Evolutionary conservation across 2,888 invertebrate species (phyloP).

Genomic region (Mythimna impura): DNA sequence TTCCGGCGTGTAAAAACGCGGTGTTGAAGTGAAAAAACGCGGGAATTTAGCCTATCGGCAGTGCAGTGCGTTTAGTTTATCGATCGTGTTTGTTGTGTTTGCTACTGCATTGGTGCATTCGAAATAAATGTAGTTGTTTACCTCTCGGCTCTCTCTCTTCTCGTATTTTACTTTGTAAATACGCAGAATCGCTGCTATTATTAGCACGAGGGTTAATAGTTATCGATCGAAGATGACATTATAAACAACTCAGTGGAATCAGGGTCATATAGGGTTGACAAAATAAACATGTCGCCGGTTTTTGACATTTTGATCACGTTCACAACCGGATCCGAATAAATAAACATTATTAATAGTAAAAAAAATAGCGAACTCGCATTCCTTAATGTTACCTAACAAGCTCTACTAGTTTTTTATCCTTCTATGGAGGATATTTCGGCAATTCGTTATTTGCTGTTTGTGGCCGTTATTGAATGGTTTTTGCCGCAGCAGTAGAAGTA

Average conservation of each 20-base stretch:
- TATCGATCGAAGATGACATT: constrained; percentile 70
- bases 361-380: constrained; percentile 75
- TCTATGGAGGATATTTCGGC: constrained; percentile 58
- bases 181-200: constrained; percentile 69
- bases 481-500: constrained; percentile 35
- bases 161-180: constrained; percentile 66
- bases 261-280: constrained; percentile 54
- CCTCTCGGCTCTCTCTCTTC: constrained; percentile 65
- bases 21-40: constrained; percentile 77
- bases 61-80: constrained; percentile 80
- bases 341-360: constrained; percentile 63
- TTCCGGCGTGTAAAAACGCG: constrained; percentile 53
- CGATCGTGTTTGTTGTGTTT: constrained; percentile 83
- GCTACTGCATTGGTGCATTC: constrained; percentile 75
- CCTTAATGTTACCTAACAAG: constrained; percentile 77
- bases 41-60: constrained; percentile 73
- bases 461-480: constrained; percentile 40
- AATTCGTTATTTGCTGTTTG: constrained; percentile 42
- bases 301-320: constrained; percentile 65
- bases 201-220: constrained; percentile 71
- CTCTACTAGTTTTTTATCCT: constrained; percentile 79
- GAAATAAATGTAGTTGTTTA: constrained; percentile 83
- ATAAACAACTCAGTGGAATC: constrained; percentile 51
- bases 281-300: constrained; percentile 57
- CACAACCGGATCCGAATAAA: constrained; percentile 71